A percentile compares a stretch with the other conserved stretches of the same genome.
phyloP scores from a whole-genome alignment of 2,797 vertebrate species.

The Acrossocheilus fasciatus region DNA sequence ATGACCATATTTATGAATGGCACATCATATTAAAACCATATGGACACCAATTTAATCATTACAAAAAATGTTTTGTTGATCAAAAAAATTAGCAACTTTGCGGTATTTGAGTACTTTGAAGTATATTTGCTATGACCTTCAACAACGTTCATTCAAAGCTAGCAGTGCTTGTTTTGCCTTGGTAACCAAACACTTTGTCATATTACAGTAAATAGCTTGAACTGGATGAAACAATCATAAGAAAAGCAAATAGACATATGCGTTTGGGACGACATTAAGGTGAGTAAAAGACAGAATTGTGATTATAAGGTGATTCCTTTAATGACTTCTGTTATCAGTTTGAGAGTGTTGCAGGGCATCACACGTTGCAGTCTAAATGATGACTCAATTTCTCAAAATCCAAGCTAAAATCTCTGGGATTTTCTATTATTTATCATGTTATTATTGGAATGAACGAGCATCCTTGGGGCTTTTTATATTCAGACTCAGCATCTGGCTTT shows the following conservation, averaged over 20 bases:
- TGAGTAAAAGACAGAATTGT: neutral
- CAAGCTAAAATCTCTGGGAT: constrained; percentile 20
- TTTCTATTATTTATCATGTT: constrained; percentile 24
- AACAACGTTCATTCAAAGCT: neutral
- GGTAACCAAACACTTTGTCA: neutral
- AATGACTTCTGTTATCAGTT: neutral
- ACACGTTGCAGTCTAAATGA: neutral
- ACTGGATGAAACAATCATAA: neutral
- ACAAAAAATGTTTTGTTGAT: neutral
- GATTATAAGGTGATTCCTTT: constrained; percentile 9
- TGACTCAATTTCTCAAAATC: constrained; percentile 37
- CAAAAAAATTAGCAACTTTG: neutral
- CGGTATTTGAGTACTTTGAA: neutral
- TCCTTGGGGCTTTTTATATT: constrained; percentile 41
- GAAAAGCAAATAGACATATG: too few species aligned
- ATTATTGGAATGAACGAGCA: constrained; percentile 38
- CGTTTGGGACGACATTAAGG: neutral
- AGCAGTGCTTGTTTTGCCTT: neutral
- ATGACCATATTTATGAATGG: neutral
- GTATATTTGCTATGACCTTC: neutral
- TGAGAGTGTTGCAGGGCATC: neutral
- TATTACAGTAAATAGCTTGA: neutral
- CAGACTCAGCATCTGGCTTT: constrained; percentile 31
- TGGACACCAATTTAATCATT: neutral
- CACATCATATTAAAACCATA: neutral